Conservation (phyloP, 2,888 invertebrate species). For the Apeira syringaria region DNA sequence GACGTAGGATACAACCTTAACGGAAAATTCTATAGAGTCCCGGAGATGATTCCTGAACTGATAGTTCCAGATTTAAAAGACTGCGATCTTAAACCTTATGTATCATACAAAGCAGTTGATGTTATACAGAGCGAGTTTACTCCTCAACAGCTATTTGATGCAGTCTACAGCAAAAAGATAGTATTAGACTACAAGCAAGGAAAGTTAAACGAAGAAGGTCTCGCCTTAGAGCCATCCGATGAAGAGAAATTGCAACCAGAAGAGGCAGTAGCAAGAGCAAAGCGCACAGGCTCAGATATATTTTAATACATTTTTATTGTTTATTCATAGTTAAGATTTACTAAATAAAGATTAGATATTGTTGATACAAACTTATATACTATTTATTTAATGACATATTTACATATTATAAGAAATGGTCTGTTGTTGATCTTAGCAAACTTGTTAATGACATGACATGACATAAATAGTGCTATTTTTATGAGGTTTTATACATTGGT, state of each 20-base stretch:
- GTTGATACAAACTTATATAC: too few relatives aligned
- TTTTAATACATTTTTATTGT: slow-evolving; percentile 70
- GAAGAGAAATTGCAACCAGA: slow-evolving; percentile 88
- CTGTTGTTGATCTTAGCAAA: too few relatives aligned
- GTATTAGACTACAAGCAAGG: slow-evolving; percentile 87
- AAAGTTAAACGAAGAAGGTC: slow-evolving; percentile 88
- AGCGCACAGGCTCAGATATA: slow-evolving; percentile 92
- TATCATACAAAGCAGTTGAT: slow-evolving; percentile 92
- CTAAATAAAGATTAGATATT: slow-evolving; percentile 33
- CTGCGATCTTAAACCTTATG: slow-evolving; percentile 96
- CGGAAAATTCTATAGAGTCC: slow-evolving; percentile 85
- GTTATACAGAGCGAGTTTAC: slow-evolving; percentile 92
- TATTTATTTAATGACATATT: too few relatives aligned
- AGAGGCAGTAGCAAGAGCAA: slow-evolving; percentile 87
- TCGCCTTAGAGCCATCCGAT: slow-evolving; percentile 87
- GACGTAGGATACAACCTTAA: slow-evolving; percentile 83
- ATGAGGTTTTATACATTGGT: too few relatives aligned
- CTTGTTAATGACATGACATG: too few relatives aligned
- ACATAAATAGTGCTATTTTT: too few relatives aligned
- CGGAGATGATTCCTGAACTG: slow-evolving; percentile 96
- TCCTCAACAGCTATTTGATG: slow-evolving; percentile 91
- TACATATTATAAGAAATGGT: too few relatives aligned
- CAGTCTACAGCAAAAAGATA: slow-evolving; percentile 91
- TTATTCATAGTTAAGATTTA: slow-evolving; percentile 36
- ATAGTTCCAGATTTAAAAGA: slow-evolving; percentile 94